phyloP scores from a whole-genome alignment of 1,140 invertebrate species.

The Macrotrachela quadricornifera region DNA sequence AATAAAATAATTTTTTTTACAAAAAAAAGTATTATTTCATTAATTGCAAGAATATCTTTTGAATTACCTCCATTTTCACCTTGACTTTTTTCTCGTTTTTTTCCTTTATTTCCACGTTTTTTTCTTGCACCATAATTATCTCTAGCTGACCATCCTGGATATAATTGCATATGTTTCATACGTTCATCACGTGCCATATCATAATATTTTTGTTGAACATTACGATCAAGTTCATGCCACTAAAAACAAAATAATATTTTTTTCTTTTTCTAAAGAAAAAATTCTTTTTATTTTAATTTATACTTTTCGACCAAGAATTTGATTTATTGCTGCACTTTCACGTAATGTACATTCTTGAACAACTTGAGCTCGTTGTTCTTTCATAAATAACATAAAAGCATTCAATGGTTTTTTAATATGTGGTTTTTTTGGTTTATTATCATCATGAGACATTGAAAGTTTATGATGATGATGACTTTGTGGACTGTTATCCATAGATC shows the following conservation, averaged over 20 bases:
- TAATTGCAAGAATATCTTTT: too few relatives aligned
- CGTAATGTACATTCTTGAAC: conserved; percentile 91
- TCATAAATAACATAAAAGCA: conserved; percentile 99
- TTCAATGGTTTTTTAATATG: conserved; percentile 99
- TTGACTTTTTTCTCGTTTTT: conserved; percentile 26
- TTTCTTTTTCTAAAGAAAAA: too few relatives aligned
- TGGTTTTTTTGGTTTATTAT: conserved; percentile 16
- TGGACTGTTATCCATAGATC: too few relatives aligned
- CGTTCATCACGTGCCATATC: conserved; percentile 95
- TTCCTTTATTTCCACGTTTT: conserved; percentile 90
- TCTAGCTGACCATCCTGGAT: conserved; percentile 93
- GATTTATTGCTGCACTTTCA: conserved; percentile 96
- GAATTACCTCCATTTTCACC: too few relatives aligned
- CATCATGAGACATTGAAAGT: too few relatives aligned
- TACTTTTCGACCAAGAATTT: conserved; percentile 75
- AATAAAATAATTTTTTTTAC: too few relatives aligned
- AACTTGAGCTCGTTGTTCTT: conserved; percentile 92
- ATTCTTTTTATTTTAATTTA: too few relatives aligned
- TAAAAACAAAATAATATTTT: too few relatives aligned
- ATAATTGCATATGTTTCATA: conserved; percentile 90
- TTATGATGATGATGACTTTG: too few relatives aligned
- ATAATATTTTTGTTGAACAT: conserved; percentile 99
- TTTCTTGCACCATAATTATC: conserved; percentile 96
- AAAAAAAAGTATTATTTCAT: too few relatives aligned
- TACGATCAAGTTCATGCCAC: conserved; percentile 91